Evolutionary conservation across 2,113 vertebrate species (phyloP).

Genomic region (Ivindomyrus marchei): DNA sequence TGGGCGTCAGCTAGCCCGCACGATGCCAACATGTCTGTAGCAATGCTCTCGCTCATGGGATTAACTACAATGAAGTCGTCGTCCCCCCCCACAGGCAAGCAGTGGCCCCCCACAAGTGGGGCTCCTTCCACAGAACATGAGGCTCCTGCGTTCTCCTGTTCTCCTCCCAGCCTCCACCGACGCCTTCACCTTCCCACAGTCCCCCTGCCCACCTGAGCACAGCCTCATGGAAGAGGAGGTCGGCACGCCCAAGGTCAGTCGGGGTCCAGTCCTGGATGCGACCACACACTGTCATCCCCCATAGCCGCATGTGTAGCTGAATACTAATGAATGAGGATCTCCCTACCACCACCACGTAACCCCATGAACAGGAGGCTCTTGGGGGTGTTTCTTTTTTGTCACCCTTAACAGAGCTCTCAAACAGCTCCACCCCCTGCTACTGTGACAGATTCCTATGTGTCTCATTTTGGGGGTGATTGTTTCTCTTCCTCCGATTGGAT

Average conservation of each 20-base stretch:
- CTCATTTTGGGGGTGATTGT: neutral
- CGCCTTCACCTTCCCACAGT: constrained; percentile 72
- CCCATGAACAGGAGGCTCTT: neutral
- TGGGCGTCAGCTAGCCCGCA: neutral
- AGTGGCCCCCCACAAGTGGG: constrained; percentile 19
- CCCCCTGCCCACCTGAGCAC: constrained; percentile 68
- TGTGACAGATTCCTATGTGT: neutral
- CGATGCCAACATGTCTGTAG: neutral
- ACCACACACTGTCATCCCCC: neutral
- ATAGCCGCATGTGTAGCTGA: neutral
- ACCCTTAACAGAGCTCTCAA: neutral
- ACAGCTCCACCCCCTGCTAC: neutral
- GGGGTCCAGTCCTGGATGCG: neutral
- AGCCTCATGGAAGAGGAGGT: constrained; percentile 89
- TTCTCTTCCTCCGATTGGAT: neutral
- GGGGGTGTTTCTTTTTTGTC: neutral
- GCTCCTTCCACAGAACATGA: constrained; percentile 67
- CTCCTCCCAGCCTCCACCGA: constrained; percentile 73
- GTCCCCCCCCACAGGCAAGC: neutral
- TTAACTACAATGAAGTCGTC: neutral
- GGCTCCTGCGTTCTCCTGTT: constrained; percentile 73
- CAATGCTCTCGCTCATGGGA: neutral
- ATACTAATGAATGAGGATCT: neutral
- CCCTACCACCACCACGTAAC: neutral
- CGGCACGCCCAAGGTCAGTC: constrained; percentile 81